Evolutionary conservation across 2,888 invertebrate genomes (phyloP), one percentile per base, ranked within the genome.

Genomic region (Zygothrica quintamaculata): DNA sequence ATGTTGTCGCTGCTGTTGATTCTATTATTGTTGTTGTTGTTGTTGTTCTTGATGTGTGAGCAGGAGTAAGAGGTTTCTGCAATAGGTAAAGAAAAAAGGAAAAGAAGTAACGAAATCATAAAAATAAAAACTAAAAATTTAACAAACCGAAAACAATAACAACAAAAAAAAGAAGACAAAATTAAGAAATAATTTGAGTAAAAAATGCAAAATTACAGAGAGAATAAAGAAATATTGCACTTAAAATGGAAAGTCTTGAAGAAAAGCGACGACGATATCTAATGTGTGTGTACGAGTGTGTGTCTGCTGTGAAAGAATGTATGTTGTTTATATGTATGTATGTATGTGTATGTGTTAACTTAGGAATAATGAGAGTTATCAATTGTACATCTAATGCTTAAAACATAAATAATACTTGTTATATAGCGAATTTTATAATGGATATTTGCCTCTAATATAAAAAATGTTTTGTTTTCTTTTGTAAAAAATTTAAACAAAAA

Each of bases 21-120:
- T 37, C 43, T 77, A 60, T 53, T n/a, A n/a, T n/a, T n/a, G n/a
- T n/a, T n/a, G n/a, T n/a, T 71, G 68, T 42, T 74, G 70, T 52
- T 65, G 60, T 39, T 62, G 65, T 43, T 70, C 61, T 57, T 68
- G 73, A 69, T 71, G 78, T 56, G 57, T 78, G 67, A 82, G 82
- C 88, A 84, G 87, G 86, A 87, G 84, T 79, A 88, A 84, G 82
- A 85, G 88, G 88, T 80, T 86, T 89, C 90, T 89, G 89, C 75
- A 89, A 89, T 85, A 88, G 84, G 82, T 88, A 89, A 84, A 89
- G 85, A 89, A 85, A 89, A 88, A 89, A 84, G 86, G 74, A 85
- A 84, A 85, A 84, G 82, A 84, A 84, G 82, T 84, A 84, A 84
- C 82, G 84, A 86, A 89, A 84, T 75, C 66, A 81, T 79, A 84